Evolutionary conservation across 1,140 invertebrate genomes (phyloP).

Genomic region (Calosoma granatense): DNA sequence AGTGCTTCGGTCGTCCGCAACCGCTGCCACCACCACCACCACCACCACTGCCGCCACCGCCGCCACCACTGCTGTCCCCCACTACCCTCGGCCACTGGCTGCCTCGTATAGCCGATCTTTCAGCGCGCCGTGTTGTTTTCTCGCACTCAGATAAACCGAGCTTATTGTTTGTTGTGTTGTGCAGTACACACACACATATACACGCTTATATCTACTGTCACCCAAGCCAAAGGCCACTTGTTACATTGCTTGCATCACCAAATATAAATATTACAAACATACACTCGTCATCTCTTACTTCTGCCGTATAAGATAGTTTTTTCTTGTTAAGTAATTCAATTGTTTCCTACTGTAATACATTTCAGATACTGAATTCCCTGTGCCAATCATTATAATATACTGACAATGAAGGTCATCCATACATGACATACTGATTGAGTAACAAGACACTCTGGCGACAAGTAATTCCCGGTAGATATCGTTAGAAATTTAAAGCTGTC

Average conservation of each 20-base stretch:
- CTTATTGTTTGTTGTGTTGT: not conserved
- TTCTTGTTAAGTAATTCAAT: no score
- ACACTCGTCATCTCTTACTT: no score
- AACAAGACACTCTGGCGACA: slow-evolving; percentile 19
- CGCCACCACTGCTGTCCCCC: not conserved
- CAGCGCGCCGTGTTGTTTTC: not conserved
- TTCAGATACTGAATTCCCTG: not conserved
- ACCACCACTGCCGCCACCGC: not conserved
- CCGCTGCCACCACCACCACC: not conserved
- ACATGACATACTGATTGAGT: no score
- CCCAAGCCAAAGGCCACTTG: not conserved
- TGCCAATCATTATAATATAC: no score
- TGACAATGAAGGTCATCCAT: no score
- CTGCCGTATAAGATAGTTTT: no score
- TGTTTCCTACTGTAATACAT: not conserved
- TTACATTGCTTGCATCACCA: slow-evolving; percentile 13
- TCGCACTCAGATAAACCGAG: not conserved
- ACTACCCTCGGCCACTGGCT: not conserved
- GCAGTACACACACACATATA: not conserved
- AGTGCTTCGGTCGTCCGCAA: not conserved
- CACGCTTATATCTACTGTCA: not conserved
- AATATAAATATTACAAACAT: no score
- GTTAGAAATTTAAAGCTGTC: no score
- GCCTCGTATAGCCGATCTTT: no score
- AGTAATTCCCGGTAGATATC: slow-evolving; percentile 26